Percentiles rank a stretch among this genome's conserved stretches.
These are phyloP conservation scores for Melanotaenia duboulayi DNA, from an alignment of 2,113 vertebrate genomes.

Conservation along the genomic window DNA sequence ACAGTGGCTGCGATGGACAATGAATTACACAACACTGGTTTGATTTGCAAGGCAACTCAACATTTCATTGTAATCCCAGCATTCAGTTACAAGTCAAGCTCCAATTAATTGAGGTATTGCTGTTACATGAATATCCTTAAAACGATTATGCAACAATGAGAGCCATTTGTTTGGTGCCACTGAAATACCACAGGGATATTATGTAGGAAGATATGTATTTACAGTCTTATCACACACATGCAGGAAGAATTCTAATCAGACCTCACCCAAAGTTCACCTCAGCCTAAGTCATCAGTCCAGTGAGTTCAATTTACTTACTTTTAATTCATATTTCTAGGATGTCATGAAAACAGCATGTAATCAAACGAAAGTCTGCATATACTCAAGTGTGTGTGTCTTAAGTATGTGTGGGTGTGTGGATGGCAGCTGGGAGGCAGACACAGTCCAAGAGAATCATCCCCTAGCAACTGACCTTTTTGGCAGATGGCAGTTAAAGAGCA, in stretches of 20 bases:
- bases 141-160: constrained; percentile 44
- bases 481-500: constrained; percentile 84
- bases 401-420: constrained; percentile 70
- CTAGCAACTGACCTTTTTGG: constrained; percentile 84
- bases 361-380: constrained; percentile 39
- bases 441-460: constrained; percentile 80
- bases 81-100: constrained; percentile 17
- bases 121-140: constrained; percentile 52
- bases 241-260: constrained; percentile 22
- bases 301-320: constrained; percentile 11
- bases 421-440: constrained; percentile 85
- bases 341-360: constrained; percentile 16
- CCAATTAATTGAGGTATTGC: constrained; percentile 55
- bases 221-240: constrained; percentile 34
- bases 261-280: constrained; percentile 30
- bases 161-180: constrained; percentile 56
- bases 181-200: constrained; percentile 51
- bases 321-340: constrained; percentile 29
- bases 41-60: constrained; percentile 32
- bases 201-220: constrained; percentile 45
- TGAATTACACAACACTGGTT: constrained; percentile 29
- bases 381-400: constrained; percentile 35
- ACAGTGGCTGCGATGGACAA: constrained; percentile 60
- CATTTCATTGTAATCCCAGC: constrained; percentile 46
- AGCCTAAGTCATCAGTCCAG: constrained; percentile 3